A percentile compares a stretch with the other conserved stretches of the same genome.
These are phyloP conservation scores for Sylvia atricapilla DNA, from an alignment of 2,113 vertebrate species.

Conservation along the genomic window DNA sequence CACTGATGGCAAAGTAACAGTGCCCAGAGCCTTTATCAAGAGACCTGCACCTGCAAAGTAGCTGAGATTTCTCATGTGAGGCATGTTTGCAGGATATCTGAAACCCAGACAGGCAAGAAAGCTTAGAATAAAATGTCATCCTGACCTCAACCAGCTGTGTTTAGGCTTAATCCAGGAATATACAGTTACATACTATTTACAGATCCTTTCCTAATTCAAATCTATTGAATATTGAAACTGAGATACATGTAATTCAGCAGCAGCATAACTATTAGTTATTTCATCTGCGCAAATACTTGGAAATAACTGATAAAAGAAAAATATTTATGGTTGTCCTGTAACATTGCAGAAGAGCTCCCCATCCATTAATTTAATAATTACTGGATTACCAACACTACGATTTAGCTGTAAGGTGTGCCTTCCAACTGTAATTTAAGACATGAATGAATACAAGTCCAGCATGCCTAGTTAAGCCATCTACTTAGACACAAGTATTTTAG, in stretches of 20 bases:
- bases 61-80: neutral
- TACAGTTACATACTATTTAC: neutral
- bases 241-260: neutral
- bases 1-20: neutral
- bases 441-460: neutral
- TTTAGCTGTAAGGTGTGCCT: neutral
- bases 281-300: neutral
- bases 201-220: neutral
- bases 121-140: slow-evolving; percentile 1
- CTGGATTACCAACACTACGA: neutral
- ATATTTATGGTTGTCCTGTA: neutral
- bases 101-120: neutral
- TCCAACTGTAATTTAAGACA: neutral
- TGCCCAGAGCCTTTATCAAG: neutral
- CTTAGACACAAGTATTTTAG: neutral
- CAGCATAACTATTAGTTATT: neutral
- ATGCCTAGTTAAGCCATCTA: neutral
- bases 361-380: neutral
- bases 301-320: neutral
- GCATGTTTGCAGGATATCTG: neutral
- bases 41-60: neutral
- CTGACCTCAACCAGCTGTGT: neutral
- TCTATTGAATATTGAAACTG: neutral
- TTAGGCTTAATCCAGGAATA: neutral
- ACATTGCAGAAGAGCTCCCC: neutral